These are phyloP conservation scores for Myotis planiceps DNA, from an alignment of 2,797 vertebrate genomes.

Conservation along the genomic window DNA sequence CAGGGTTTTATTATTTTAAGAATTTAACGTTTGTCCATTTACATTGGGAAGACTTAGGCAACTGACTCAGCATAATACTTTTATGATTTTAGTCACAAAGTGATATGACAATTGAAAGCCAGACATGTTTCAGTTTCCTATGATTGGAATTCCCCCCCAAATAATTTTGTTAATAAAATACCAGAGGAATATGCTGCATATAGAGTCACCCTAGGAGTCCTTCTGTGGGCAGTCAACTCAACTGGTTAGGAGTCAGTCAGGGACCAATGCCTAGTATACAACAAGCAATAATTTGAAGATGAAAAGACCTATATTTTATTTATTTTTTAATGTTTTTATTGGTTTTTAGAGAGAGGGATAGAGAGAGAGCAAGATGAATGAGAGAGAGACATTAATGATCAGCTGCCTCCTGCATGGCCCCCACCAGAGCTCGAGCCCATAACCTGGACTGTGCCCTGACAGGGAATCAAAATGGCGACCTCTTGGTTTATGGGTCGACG, in stretches of 20 bases:
- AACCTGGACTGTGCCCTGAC: too few species aligned
- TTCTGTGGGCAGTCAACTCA: not conserved
- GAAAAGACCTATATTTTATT: not conserved
- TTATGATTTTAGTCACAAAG: conserved; percentile 51
- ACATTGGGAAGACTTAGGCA: conserved; percentile 2
- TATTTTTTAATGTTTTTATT: too few species aligned
- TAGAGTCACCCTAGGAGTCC: not conserved
- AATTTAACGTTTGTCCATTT: conserved; percentile 49
- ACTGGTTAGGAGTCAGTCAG: not conserved
- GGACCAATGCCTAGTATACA: not conserved
- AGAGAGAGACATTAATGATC: too few species aligned
- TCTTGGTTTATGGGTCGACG: too few species aligned
- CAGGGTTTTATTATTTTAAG: conserved; percentile 35
- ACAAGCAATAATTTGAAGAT: not conserved
- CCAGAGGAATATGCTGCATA: not conserved
- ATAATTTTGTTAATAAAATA: not conserved
- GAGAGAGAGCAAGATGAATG: too few species aligned
- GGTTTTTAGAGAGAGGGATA: too few species aligned
- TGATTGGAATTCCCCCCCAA: not conserved
- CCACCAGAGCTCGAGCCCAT: too few species aligned
- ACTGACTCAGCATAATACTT: conserved; percentile 43
- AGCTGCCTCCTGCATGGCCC: too few species aligned
- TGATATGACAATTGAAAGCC: not conserved
- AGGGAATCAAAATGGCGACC: too few species aligned
- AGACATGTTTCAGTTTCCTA: conserved; percentile 24